Evolutionary conservation across 2,888 invertebrate genomes (phyloP), one percentile per base, ranked within the genome.

Genomic region (Rhodophaea formosa): DNA sequence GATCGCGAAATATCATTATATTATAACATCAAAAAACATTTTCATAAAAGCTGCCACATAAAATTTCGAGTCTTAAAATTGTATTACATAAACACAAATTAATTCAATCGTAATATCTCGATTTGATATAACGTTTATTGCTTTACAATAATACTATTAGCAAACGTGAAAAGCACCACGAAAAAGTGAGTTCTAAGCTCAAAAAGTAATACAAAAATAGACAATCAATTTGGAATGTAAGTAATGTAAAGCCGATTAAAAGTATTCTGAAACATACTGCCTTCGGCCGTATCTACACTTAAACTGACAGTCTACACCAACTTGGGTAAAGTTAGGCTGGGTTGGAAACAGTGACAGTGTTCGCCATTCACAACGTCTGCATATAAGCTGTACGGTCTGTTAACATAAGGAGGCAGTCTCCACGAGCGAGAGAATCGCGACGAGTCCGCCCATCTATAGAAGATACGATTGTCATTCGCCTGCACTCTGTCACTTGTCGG

Each of bases 201-300:
- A 66, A 63, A 70, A 71, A 68, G 58, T 62, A 70, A 68, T 75
- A 75, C 60, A 74, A 75, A 76, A 77, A 75, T 72, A 75, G 51
- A 16, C 2, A 39, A n/a, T 35, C 16, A 68, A 69, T 67, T 59
- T 54, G 81, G 80, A 82, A 82, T 81, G 81, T 80, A 59, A 56
- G 81, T 80, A 59, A 56, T 59, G 62, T 64, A 72, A 47, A 17
- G 7, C 14, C 46, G 17, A 30, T 54, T 49, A 30, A 14, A 49
- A 29, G n/a, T n/a, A n/a, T n/a, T n/a, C n/a, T 5, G 23, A 23
- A 23, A 23, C 23, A 23, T n/a, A n/a, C 3, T 23, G 23, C 23
- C 23, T 23, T 23, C 23, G 23, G 23, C 5, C 23, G 23, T 23
- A 23, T 23, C 23, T 23, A 23, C 23, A 23, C 23, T 23, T 23